Evolutionary conservation across 2,888 invertebrate species (phyloP).

Genomic region (Leptinotarsa rubiginosa): DNA sequence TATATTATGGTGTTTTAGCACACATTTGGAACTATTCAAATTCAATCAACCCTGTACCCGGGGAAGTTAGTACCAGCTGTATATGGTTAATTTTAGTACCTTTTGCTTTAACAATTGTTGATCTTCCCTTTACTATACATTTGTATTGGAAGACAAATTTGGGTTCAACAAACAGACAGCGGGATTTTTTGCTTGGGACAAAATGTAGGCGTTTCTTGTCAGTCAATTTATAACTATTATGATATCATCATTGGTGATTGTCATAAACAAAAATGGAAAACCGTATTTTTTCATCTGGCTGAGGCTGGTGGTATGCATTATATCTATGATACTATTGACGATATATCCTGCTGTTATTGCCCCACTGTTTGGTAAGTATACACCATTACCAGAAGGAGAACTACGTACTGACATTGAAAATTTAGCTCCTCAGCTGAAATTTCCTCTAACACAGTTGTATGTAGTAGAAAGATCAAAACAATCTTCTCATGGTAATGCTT

Average conservation of each 20-base stretch:
- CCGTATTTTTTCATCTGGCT: constrained; percentile 96
- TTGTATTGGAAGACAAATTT: constrained; percentile 94
- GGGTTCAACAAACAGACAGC: constrained; percentile 98
- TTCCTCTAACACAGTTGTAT: constrained; percentile 93
- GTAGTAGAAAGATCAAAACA: constrained; percentile 98
- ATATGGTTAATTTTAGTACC: constrained; percentile 82
- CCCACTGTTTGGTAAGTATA: constrained; percentile 97
- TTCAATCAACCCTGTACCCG: constrained; percentile 69
- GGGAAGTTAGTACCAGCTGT: constrained; percentile 84
- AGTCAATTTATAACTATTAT: constrained; percentile 82
- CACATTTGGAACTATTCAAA: constrained; percentile 80
- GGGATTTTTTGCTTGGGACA: constrained; percentile 92
- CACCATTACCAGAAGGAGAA: constrained; percentile 92
- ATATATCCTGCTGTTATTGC: constrained; percentile 96
- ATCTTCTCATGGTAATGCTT: constrained; percentile 98
- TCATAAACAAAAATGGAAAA: constrained; percentile 89
- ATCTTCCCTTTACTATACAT: constrained; percentile 90
- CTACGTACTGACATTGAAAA: constrained; percentile 88
- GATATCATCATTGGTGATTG: constrained; percentile 82
- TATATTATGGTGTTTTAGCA: constrained; percentile 73
- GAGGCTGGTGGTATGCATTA: constrained; percentile 90
- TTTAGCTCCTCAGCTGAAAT: constrained; percentile 85
- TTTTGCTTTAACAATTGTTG: constrained; percentile 75
- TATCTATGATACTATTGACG: constrained; percentile 85
- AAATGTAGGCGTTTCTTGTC: constrained; percentile 86